These are phyloP conservation scores for Mugil cephalus DNA, from an alignment of 2,113 vertebrate species.

Conservation along the genomic window DNA sequence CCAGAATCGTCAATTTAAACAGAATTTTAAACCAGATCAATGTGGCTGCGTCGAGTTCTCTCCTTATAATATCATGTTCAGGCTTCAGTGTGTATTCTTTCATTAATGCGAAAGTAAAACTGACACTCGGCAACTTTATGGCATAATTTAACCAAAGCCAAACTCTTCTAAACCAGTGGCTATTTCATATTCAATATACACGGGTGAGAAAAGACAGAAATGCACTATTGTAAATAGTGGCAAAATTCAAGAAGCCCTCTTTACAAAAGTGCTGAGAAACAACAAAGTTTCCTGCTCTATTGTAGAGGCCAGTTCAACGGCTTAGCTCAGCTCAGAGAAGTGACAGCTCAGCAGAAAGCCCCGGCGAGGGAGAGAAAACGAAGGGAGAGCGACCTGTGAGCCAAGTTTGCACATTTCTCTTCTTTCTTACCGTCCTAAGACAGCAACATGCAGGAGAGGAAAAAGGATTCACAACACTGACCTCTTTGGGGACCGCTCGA, in stretches of 20 bases:
- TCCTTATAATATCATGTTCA: too few species aligned
- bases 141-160: conserved; percentile 4
- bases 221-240: conserved; percentile 37
- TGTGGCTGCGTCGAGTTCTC: too few species aligned
- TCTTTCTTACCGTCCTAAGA: conserved; percentile 49
- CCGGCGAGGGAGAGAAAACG: conserved; percentile 1
- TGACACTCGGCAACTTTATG: not conserved
- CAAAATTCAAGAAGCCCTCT: conserved; percentile 53
- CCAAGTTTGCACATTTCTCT: conserved; percentile 68
- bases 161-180: conserved; percentile 6
- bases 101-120: not conserved
- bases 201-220: conserved; percentile 15
- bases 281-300: conserved; percentile 63
- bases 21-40: too few species aligned
- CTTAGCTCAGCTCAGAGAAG: conserved; percentile 69
- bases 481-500: conserved; percentile 24
- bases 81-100: too few species aligned
- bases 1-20: not conserved
- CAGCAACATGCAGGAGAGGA: conserved; percentile 35
- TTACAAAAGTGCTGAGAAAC: conserved; percentile 74
- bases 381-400: conserved; percentile 34
- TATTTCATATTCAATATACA: conserved; percentile 15
- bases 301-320: conserved; percentile 47
- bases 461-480: conserved; percentile 41
- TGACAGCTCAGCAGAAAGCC: conserved; percentile 74